Conservation (phyloP, 2,797 vertebrate genomes). For the Rhinatrema bivittatum region DNA sequence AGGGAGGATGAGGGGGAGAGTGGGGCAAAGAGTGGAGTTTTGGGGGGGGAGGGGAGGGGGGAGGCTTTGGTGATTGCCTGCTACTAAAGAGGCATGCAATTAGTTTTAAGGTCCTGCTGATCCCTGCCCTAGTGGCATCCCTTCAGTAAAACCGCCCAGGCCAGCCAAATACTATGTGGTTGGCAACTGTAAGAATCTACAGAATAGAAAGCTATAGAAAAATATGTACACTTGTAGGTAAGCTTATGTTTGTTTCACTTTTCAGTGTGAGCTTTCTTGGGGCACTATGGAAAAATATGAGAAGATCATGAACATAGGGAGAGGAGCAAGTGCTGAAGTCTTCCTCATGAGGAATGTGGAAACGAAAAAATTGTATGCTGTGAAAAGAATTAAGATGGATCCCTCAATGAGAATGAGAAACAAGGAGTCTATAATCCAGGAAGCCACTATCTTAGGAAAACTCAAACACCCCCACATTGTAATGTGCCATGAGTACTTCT, state of each 20-base stretch:
- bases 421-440: conserved; percentile 49
- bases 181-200: not conserved
- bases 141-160: not conserved
- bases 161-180: not conserved
- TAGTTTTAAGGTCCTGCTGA: not conserved
- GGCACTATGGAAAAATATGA: conserved; percentile 60
- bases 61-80: no score
- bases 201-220: not conserved
- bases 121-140: not conserved
- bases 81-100: no score
- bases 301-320: conserved; percentile 51
- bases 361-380: conserved; percentile 48
- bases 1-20: no score
- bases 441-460: conserved; percentile 60
- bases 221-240: not conserved
- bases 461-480: conserved; percentile 64
- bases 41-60: no score
- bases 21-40: no score
- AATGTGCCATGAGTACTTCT: conserved; percentile 52
- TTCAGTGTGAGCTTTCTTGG: not conserved
- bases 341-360: conserved; percentile 59
- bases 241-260: not conserved
- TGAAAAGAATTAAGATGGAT: conserved; percentile 59
- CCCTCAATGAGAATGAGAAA: conserved; percentile 28
- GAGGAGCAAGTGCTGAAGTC: conserved; percentile 60